Conservation (phyloP, 2,888 invertebrate genomes). For the Thecophora atra region DNA sequence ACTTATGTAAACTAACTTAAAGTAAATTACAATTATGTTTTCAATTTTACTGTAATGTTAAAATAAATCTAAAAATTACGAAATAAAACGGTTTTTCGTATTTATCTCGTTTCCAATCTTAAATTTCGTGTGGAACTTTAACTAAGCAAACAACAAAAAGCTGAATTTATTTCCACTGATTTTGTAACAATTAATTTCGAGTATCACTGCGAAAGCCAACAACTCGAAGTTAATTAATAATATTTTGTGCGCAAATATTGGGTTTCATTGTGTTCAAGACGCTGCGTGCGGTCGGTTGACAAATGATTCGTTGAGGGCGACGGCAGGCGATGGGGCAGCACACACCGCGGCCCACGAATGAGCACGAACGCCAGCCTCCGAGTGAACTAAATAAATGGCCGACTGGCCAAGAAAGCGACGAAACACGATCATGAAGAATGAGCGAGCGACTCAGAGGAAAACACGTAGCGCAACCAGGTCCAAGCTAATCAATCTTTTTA, state of each 20-base stretch:
- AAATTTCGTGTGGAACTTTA: background rate
- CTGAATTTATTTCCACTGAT: background rate
- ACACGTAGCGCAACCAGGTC: slow-evolving; percentile 42
- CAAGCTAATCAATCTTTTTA: slow-evolving; percentile 48
- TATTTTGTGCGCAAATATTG: slow-evolving; percentile 21
- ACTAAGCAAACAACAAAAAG: background rate
- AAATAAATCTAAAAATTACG: background rate
- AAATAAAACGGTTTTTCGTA: background rate
- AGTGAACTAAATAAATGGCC: slow-evolving; percentile 41
- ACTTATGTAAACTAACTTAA: no score
- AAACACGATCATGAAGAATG: slow-evolving; percentile 58
- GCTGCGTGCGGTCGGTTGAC: slow-evolving; percentile 20
- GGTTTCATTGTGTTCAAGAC: slow-evolving; percentile 4
- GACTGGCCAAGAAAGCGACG: slow-evolving; percentile 40
- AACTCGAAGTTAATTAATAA: slow-evolving; percentile 26
- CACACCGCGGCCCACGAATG: background rate
- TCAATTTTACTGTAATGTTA: background rate
- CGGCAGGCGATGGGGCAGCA: background rate
- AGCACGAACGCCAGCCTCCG: slow-evolving; percentile 4
- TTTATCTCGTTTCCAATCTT: background rate
- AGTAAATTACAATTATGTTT: no score
- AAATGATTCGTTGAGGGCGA: background rate
- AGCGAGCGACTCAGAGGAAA: slow-evolving; percentile 36
- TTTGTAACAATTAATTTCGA: background rate
- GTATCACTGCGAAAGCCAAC: background rate